A percentile compares a stretch with the other conserved stretches of the same genome.
These are phyloP conservation scores for Leptarthrus brevirostris DNA, from an alignment of 2,888 invertebrate species.

Conservation along the genomic window DNA sequence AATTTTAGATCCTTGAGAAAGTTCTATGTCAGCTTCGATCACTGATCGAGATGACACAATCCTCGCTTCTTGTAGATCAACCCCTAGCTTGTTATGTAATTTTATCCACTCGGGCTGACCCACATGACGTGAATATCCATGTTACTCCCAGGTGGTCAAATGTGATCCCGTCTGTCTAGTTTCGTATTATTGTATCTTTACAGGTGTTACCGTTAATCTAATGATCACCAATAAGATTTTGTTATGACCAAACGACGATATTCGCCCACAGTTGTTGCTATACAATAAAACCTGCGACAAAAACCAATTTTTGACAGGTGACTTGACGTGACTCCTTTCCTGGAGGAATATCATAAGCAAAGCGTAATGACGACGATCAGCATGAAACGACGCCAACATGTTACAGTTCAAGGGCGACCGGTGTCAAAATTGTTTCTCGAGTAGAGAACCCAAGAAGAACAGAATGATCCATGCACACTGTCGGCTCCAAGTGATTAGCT, in stretches of 20 bases:
- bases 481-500: conserved; percentile 29
- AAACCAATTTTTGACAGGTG: conserved; percentile 40
- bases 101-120: conserved; percentile 15
- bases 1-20: conserved; percentile 48
- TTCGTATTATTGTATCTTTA: conserved; percentile 8
- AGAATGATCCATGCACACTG: conserved; percentile 3
- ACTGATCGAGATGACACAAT: conserved; percentile 31
- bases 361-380: conserved; percentile 25
- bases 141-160: conserved; percentile 22
- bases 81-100: conserved; percentile 15
- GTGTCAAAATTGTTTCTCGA: conserved; percentile 19
- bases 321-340: conserved; percentile 3
- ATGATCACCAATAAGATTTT: conserved; percentile 5
- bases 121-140: conserved; percentile 11
- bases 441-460: conserved; percentile 22
- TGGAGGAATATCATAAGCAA: conserved; percentile 8
- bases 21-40: conserved; percentile 14
- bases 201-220: conserved; percentile 38
- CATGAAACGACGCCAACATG: conserved; percentile 2
- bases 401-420: conserved; percentile 37
- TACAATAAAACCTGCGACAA: background rate
- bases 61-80: conserved; percentile 6
- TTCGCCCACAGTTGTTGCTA: background rate
- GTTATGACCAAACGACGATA: background rate
- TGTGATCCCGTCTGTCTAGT: background rate